A percentile compares a stretch with the other conserved stretches of the same genome.
Conservation (phyloP, 2,797 vertebrate genomes). For the Pseudochirops corinnae region DNA sequence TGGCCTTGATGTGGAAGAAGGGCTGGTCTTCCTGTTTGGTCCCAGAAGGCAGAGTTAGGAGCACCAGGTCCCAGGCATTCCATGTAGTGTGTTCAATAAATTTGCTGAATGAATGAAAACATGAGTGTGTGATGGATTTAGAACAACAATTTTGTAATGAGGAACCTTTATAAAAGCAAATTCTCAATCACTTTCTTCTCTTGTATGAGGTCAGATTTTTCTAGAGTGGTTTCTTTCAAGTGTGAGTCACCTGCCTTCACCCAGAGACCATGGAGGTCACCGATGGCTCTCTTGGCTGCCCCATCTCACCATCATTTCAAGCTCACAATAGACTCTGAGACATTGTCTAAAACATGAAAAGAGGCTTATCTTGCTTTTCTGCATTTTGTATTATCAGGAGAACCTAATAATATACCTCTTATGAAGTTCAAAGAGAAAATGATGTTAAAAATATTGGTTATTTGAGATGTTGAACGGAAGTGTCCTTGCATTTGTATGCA, state of each 20-base stretch:
- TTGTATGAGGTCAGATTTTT: not conserved
- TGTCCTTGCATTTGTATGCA: not conserved
- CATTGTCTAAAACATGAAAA: slow-evolving; percentile 37
- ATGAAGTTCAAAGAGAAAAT: slow-evolving; percentile 43
- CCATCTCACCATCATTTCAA: not conserved
- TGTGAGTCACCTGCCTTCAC: not conserved
- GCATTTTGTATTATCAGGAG: slow-evolving; percentile 35
- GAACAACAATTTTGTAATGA: not conserved
- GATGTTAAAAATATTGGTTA: slow-evolving; percentile 45
- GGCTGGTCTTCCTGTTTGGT: not conserved
- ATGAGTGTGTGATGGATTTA: not conserved
- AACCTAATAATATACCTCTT: slow-evolving; percentile 46
- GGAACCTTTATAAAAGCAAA: not conserved
- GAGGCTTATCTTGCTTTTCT: not conserved
- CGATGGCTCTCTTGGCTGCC: not conserved
- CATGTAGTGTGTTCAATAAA: not conserved
- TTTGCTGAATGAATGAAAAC: not conserved
- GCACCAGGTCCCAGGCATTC: not conserved
- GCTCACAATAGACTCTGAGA: slow-evolving; percentile 15
- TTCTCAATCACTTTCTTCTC: not conserved
- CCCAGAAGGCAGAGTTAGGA: not conserved
- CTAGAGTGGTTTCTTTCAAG: not conserved
- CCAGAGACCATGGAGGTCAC: not conserved
- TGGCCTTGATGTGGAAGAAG: not conserved
- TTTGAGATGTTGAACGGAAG: slow-evolving; percentile 45